Conservation (phyloP, 2,797 vertebrate species). For the Cichlasoma orientale region DNA sequence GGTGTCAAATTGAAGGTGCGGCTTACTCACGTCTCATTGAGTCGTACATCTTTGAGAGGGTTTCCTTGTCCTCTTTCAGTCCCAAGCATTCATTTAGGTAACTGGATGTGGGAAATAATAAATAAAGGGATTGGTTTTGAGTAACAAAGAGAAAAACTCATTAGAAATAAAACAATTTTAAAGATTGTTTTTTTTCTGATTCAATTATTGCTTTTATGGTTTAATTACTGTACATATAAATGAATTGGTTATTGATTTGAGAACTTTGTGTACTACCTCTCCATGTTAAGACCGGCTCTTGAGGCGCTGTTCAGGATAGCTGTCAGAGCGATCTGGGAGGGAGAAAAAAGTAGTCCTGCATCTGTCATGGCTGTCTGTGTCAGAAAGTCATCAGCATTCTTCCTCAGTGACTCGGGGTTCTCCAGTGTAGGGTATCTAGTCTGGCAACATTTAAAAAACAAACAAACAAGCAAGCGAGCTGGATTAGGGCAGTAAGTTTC, state of each 20-base stretch:
- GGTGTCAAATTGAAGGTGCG: conserved; percentile 32
- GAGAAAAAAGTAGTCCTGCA: conserved; percentile 89
- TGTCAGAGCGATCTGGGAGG: conserved; percentile 92
- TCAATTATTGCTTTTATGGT: not conserved
- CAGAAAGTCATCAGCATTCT: conserved; percentile 93
- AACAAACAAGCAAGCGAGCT: not conserved
- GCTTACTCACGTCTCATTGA: conserved; percentile 92
- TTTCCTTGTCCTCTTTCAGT: conserved; percentile 85
- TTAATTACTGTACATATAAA: not conserved
- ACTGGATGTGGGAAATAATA: conserved; percentile 65
- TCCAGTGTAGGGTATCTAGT: conserved; percentile 91
- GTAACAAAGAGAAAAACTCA: not conserved
- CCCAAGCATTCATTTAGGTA: conserved; percentile 91
- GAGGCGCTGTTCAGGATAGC: conserved; percentile 90
- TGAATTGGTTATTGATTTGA: not conserved
- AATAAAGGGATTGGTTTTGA: not conserved
- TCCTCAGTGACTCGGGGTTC: conserved; percentile 93
- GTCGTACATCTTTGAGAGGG: conserved; percentile 86
- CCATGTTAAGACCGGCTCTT: conserved; percentile 91
- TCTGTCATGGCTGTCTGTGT: conserved; percentile 89
- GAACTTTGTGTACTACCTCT: conserved; percentile 81
- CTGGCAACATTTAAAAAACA: conserved; percentile 60
- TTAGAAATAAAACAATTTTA: not conserved
- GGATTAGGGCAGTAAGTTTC: not conserved
- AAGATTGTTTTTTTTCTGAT: not conserved